These are phyloP conservation scores for Pygoscelis antarcticus DNA, from an alignment of 2,113 vertebrate genomes.

Conservation along the genomic window DNA sequence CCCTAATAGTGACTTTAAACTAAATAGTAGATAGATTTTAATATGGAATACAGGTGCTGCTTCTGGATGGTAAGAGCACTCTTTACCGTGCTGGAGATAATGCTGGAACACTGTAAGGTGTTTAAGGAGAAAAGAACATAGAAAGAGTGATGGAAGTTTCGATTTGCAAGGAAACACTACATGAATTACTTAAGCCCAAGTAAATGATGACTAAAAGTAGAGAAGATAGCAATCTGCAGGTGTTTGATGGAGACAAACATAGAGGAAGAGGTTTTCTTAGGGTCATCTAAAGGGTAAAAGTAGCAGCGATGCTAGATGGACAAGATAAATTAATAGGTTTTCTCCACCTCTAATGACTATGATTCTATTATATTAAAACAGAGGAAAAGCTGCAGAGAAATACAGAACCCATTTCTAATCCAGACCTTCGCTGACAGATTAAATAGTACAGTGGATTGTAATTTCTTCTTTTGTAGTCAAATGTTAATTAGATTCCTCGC, in stretches of 20 bases:
- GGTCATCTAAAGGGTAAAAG: constrained; percentile 22
- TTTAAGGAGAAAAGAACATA: neutral
- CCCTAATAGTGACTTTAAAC: neutral
- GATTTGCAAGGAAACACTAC: neutral
- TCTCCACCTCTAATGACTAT: neutral
- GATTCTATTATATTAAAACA: constrained; percentile 4
- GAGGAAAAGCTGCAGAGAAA: constrained; percentile 5
- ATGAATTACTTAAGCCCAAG: neutral
- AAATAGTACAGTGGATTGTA: constrained; percentile 25
- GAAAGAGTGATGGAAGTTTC: neutral
- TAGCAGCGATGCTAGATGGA: neutral
- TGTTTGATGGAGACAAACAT: neutral
- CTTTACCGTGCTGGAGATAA: neutral
- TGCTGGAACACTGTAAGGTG: neutral
- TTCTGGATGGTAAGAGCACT: neutral
- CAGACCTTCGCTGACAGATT: neutral
- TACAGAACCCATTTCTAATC: constrained; percentile 19
- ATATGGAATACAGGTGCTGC: neutral
- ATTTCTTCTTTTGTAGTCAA: constrained; percentile 51
- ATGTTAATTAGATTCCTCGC: constrained; percentile 54
- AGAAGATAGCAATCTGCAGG: neutral
- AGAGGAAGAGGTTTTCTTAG: neutral
- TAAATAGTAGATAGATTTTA: neutral
- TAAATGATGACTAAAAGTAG: neutral
- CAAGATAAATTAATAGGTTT: constrained; percentile 2